phyloP scores from a whole-genome alignment of 2,888 invertebrate species.

The Euspilapteryx auroguttella region DNA sequence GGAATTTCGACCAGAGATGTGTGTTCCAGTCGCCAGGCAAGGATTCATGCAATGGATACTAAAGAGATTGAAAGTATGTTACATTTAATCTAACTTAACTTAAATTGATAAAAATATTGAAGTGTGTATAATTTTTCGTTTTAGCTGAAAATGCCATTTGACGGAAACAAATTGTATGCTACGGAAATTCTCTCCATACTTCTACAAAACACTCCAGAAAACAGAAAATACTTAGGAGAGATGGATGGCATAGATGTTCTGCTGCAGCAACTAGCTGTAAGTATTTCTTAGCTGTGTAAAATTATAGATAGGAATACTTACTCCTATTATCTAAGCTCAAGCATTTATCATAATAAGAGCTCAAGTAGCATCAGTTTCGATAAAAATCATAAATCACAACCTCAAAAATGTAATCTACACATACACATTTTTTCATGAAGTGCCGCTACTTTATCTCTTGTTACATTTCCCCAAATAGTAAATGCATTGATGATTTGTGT shows the following conservation, averaged over 20 bases:
- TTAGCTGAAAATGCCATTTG: constrained; percentile 82
- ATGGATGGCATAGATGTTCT: constrained; percentile 95
- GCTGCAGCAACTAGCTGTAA: constrained; percentile 89
- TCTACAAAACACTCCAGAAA: constrained; percentile 86
- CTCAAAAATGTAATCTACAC: too few relatives aligned
- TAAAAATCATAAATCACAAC: too few relatives aligned
- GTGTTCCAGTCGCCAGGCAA: constrained; percentile 84
- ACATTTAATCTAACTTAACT: not conserved
- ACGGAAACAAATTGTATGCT: constrained; percentile 92
- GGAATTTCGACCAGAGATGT: constrained; percentile 85
- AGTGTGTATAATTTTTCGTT: constrained; percentile 9
- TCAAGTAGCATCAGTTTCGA: too few relatives aligned
- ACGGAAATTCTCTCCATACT: constrained; percentile 96
- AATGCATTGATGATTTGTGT: too few relatives aligned
- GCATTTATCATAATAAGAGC: too few relatives aligned
- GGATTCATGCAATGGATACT: constrained; percentile 91
- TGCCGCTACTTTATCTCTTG: too few relatives aligned
- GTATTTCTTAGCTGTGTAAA: constrained; percentile 8
- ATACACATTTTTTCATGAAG: too few relatives aligned
- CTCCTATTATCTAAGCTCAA: too few relatives aligned
- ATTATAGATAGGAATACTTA: too few relatives aligned
- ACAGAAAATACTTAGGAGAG: constrained; percentile 82
- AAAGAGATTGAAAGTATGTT: constrained; percentile 74
- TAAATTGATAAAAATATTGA: not conserved
- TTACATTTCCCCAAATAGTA: too few relatives aligned